Percentiles rank a stretch among this genome's conserved stretches.
Evolutionary conservation across 37 sponge, comb jelly and placozoan genomes (phyloP).

Genomic region (Chondrosia reniformis): DNA sequence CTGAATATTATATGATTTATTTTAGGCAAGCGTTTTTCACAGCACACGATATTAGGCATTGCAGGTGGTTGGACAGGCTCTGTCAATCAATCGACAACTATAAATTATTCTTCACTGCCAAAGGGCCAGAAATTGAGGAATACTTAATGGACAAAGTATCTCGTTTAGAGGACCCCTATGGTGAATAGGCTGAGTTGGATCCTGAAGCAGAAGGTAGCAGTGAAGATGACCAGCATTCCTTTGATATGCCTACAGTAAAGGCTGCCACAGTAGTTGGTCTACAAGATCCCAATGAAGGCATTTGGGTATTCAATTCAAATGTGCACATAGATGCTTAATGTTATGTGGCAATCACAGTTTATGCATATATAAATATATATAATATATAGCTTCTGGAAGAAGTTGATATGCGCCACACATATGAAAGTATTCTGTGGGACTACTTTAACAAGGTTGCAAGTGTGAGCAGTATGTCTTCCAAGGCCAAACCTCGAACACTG

Average conservation of each 20-base stretch:
- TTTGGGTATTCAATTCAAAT: not conserved
- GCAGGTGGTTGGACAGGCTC: not conserved
- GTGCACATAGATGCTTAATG: slow-evolving; percentile 1
- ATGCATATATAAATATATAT: not conserved
- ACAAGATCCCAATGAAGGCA: not conserved
- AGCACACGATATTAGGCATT: not conserved
- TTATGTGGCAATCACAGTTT: not conserved
- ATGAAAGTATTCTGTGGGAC: not conserved
- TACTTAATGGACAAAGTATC: not conserved
- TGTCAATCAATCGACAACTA: not conserved
- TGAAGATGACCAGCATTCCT: no score
- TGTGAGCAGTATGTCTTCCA: not conserved
- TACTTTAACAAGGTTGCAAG: not conserved
- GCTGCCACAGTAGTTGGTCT: slow-evolving; percentile 6
- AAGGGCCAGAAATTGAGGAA: not conserved
- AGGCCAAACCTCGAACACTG: not conserved
- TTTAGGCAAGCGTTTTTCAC: not conserved
- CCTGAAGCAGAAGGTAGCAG: no score
- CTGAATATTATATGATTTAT: not conserved
- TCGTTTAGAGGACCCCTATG: not conserved
- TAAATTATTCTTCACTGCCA: not conserved
- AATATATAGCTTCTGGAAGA: not conserved
- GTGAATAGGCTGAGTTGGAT: not conserved
- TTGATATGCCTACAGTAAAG: not conserved
- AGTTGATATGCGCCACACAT: not conserved